Percentiles rank a stretch among this genome's conserved stretches.
These are phyloP conservation scores for Exocentrus adspersus DNA, from an alignment of 2,888 invertebrate species.

Conservation along the genomic window DNA sequence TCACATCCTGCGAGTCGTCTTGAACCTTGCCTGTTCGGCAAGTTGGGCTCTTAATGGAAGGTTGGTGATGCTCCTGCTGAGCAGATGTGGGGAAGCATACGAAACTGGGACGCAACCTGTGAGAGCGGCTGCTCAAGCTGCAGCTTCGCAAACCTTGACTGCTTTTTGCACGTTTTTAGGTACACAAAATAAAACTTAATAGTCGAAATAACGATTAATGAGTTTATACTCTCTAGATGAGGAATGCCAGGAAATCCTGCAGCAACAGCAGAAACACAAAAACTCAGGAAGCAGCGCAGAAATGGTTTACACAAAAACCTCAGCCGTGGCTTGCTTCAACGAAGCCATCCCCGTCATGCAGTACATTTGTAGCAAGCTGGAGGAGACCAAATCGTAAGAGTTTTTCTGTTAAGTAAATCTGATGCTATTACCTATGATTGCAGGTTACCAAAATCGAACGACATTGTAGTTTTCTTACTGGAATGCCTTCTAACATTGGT, in stretches of 20 bases:
- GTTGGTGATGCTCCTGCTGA: conserved; percentile 86
- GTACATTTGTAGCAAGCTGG: conserved; percentile 85
- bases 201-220: neutral
- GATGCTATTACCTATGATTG: conserved; percentile 5
- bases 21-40: conserved; percentile 88
- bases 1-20: conserved; percentile 76
- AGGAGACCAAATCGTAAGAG: conserved; percentile 84
- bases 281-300: conserved; percentile 65
- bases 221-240: too few species aligned
- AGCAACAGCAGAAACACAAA: conserved; percentile 64
- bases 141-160: conserved; percentile 87
- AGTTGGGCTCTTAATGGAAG: conserved; percentile 91
- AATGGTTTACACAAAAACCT: conserved; percentile 67
- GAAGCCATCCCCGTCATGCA: conserved; percentile 92
- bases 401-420: too few species aligned
- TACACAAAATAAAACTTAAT: too few species aligned
- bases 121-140: conserved; percentile 88
- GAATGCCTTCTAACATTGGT: conserved; percentile 89
- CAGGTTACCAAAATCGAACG: conserved; percentile 68
- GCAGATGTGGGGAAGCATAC: conserved; percentile 85
- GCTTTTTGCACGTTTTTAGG: conserved; percentile 87
- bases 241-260: conserved; percentile 78
- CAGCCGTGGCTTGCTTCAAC: conserved; percentile 86
- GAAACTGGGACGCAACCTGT: conserved; percentile 83
- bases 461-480: conserved; percentile 79